phyloP scores from a whole-genome alignment of 2,888 invertebrate species.

The Argynnis bischoffii region DNA sequence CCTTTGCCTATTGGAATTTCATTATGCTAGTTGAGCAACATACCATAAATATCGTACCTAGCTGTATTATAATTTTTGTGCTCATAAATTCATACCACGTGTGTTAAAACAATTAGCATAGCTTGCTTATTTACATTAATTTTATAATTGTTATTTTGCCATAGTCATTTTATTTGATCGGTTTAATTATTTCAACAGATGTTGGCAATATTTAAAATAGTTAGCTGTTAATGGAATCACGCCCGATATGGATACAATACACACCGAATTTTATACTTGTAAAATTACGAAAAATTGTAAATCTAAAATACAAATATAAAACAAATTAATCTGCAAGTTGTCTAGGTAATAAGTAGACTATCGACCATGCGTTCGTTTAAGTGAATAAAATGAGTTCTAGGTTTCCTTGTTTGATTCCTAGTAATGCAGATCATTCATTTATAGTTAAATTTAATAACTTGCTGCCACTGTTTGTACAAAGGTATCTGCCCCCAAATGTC shows the following conservation, averaged over 20 bases:
- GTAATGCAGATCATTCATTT: too few species aligned
- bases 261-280: too few species aligned
- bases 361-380: too few species aligned
- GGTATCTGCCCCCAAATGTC: too few species aligned
- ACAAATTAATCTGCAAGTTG: too few species aligned
- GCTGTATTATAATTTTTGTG: conserved; percentile 16
- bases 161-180: conserved; percentile 20
- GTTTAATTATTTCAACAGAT: conserved; percentile 21
- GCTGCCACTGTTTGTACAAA: too few species aligned
- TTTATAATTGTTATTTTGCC: conserved; percentile 19
- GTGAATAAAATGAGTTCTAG: too few species aligned
- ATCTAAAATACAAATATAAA: too few species aligned
- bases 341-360: too few species aligned
- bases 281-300: too few species aligned
- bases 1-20: not conserved
- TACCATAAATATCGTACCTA: conserved; percentile 9
- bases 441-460: too few species aligned
- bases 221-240: conserved; percentile 8
- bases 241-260: not conserved
- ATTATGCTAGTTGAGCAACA: conserved; percentile 14
- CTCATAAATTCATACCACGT: conserved; percentile 17
- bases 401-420: too few species aligned
- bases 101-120: conserved; percentile 23
- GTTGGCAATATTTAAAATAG: conserved; percentile 17
- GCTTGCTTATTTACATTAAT: conserved; percentile 22